phyloP scores from a whole-genome alignment of 2,113 vertebrate species.

The Taurulus bubalis region DNA sequence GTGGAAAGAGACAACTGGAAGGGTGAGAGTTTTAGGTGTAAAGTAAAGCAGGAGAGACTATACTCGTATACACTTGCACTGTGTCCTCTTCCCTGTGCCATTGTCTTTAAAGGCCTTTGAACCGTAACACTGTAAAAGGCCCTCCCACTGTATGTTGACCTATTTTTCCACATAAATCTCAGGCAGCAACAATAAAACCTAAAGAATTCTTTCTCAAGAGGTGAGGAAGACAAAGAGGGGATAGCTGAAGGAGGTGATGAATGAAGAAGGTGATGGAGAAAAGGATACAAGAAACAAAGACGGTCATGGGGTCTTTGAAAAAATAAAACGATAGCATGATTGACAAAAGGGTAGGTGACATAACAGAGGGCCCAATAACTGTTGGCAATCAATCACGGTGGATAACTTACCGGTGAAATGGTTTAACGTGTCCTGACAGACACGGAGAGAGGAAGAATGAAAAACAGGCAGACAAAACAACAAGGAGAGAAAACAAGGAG shows the following conservation, averaged over 20 bases:
- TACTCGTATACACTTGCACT: conserved; percentile 6
- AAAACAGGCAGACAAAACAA: conserved; percentile 4
- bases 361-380: conserved; percentile 7
- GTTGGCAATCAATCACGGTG: conserved; percentile 20
- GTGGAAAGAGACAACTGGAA: conserved; percentile 4
- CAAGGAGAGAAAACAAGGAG: neutral
- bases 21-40: neutral
- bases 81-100: neutral
- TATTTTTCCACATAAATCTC: conserved; percentile 32
- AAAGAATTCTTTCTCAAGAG: conserved; percentile 24
- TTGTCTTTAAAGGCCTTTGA: conserved; percentile 34
- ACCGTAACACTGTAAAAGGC: conserved; percentile 22
- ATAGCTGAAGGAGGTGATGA: conserved; percentile 4
- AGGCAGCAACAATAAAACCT: conserved; percentile 1
- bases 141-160: conserved; percentile 15
- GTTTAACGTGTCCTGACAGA: conserved; percentile 12
- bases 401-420: conserved; percentile 22
- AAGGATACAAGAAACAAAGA: conserved; percentile 5
- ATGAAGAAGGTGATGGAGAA: conserved; percentile 1
- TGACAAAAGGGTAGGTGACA: neutral
- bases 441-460: neutral
- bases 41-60: neutral
- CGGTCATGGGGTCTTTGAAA: neutral
- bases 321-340: conserved; percentile 4
- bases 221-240: conserved; percentile 23